Evolutionary conservation across 2,888 invertebrate genomes (phyloP).

Genomic region (Tuberolachnus salignus): DNA sequence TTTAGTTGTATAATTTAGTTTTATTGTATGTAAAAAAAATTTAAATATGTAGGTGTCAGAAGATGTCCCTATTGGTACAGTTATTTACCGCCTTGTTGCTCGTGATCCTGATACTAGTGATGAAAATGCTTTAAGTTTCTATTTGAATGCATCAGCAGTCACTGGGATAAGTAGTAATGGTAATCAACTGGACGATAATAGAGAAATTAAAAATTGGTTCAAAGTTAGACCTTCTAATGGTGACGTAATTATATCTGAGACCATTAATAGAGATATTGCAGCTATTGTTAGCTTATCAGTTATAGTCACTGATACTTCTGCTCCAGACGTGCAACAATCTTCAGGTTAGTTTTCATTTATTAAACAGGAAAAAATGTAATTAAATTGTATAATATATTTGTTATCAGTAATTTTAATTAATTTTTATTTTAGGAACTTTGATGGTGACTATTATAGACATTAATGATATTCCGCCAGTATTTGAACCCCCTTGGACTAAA

Average conservation of each 20-base stretch:
- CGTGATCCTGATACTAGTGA: constrained; percentile 80
- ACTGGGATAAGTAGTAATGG: constrained; percentile 64
- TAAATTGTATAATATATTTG: too few relatives aligned
- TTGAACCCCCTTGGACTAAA: constrained; percentile 74
- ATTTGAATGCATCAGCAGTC: constrained; percentile 73
- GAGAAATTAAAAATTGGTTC: constrained; percentile 68
- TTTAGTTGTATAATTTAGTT: background rate
- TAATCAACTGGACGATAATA: constrained; percentile 44
- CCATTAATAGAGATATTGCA: constrained; percentile 72
- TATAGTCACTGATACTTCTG: constrained; percentile 80
- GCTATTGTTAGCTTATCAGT: constrained; percentile 80
- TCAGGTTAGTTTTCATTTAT: constrained; percentile 66
- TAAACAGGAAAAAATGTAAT: too few relatives aligned
- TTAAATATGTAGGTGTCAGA: constrained; percentile 70
- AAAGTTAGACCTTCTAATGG: constrained; percentile 68
- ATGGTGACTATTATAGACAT: constrained; percentile 69
- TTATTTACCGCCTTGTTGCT: constrained; percentile 75
- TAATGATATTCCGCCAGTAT: constrained; percentile 69
- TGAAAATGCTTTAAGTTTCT: constrained; percentile 72
- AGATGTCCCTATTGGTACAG: constrained; percentile 75
- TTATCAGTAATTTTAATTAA: background rate
- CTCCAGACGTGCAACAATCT: constrained; percentile 76
- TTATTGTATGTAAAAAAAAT: constrained; percentile 9
- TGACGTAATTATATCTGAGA: constrained; percentile 69
- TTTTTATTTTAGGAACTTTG: constrained; percentile 66